phyloP scores from a whole-genome alignment of 2,797 vertebrate species.

The Anguilla obscura region DNA sequence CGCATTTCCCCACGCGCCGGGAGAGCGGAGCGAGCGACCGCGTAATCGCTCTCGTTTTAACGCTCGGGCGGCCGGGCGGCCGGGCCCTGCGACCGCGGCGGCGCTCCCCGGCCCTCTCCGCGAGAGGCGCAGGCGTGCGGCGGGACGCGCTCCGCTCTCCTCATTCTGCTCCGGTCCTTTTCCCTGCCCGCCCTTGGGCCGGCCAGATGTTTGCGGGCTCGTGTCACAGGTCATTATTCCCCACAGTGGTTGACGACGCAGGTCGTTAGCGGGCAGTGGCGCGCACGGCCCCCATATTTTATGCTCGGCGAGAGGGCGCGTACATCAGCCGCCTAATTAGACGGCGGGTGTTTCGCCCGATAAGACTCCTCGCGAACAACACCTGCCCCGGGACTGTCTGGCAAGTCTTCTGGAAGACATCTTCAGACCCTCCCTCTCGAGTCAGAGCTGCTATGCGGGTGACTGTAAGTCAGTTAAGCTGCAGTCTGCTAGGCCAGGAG shows the following conservation, averaged over 20 bases:
- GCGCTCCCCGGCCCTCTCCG: not conserved
- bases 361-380: constrained; percentile 22
- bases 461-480: not conserved
- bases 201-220: constrained; percentile 73
- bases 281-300: constrained; percentile 72
- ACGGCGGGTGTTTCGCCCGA: not conserved
- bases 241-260: constrained; percentile 71
- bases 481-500: not conserved
- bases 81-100: not conserved
- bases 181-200: constrained; percentile 67
- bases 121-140: not conserved
- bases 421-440: not conserved
- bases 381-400: not conserved
- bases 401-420: constrained; percentile 6
- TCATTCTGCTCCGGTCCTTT: constrained; percentile 31
- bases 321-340: constrained; percentile 24
- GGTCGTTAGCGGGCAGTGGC: constrained; percentile 77
- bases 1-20: not conserved
- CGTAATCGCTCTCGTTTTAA: constrained; percentile 31
- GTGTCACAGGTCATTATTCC: constrained; percentile 79
- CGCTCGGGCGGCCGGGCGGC: constrained; percentile 9
- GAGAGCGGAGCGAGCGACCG: constrained; percentile 15
- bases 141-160: constrained; percentile 10
- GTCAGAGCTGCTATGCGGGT: not conserved
- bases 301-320: constrained; percentile 46